Base-by-base conservation (phyloP, 1,140 invertebrate genomes). In the Ips nitidus region DNA sequence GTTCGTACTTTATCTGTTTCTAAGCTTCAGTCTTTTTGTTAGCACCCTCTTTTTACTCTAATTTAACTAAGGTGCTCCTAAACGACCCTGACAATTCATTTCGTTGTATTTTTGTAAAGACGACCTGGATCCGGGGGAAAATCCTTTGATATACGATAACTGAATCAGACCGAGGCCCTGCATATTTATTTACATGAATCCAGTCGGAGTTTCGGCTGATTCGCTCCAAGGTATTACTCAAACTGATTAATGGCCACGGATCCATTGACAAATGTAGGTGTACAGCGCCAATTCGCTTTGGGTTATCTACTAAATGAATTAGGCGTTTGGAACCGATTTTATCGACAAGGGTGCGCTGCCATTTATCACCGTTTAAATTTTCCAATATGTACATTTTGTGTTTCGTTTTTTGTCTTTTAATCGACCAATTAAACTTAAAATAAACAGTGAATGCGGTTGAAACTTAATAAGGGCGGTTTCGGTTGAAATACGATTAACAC, bases 261-360 rank as follows among this genome's bases (percentile, higher is more conserved):
- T 71, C 64, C 63, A 71, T 71, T 71, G 69, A 71, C 63, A 71
- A 71, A 71, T 71, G 69, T 71, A 66, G 69, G 69, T 71, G 63
- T 66, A 71, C 64, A 71, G 57, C 57, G 69, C 68, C 69, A 71
- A 71, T 71, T 61, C 69, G 69, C 69, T 60, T 45, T 70, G 69
- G 69, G 69, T 64, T 70, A 70, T 70, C 69, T 70, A 71, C 62
- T 66, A 66, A 71, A 71, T 71, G 69, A 71, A 71, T 71, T 71
- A 71, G 57, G 69, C 69, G 55, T 71, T 66, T 62, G 63, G 57
- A 71, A 61, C 22, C 69, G 69, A 71, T 71, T 66, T 71, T 66
- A 66, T 71, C 50, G 63, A 61, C 69, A 53, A 66, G 52, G 59
- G 52, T 22, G 67, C 47, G 4, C 50, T 38, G 43, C 57, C 69